Evolutionary conservation across 1,140 invertebrate species (phyloP).

Genomic region (Muscidifurax raptorellus): DNA sequence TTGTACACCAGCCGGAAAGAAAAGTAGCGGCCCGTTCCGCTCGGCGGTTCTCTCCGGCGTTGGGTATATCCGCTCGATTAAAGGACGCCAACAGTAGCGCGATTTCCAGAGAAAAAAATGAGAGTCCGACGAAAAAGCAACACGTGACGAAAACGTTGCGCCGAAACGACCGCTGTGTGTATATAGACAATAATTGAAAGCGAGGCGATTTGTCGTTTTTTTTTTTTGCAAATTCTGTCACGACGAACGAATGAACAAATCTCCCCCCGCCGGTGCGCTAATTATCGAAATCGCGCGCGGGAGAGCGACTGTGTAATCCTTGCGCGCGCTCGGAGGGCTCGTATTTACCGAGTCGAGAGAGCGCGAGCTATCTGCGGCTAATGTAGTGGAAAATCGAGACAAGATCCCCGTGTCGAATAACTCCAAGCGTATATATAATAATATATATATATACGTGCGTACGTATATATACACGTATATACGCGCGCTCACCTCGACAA

Average conservation of each 20-base stretch:
- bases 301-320: neutral
- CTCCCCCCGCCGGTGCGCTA: neutral
- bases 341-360: neutral
- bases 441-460: neutral
- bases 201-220: no score
- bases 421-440: neutral
- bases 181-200: no score
- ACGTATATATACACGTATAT: neutral
- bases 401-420: neutral
- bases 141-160: neutral
- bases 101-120: neutral
- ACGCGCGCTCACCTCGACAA: neutral
- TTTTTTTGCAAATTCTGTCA: no score
- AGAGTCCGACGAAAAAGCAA: neutral
- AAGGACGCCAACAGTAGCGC: neutral
- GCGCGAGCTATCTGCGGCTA: neutral
- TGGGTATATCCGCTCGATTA: neutral
- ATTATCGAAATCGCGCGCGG: neutral
- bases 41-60: conserved; percentile 21
- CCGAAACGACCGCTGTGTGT: neutral
- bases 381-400: conserved; percentile 7
- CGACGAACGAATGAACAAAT: no score
- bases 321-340: no score
- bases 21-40: conserved; percentile 52
- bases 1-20: conserved; percentile 40